phyloP scores from a whole-genome alignment of 2,113 vertebrate species.

The Platichthys stellatus region DNA sequence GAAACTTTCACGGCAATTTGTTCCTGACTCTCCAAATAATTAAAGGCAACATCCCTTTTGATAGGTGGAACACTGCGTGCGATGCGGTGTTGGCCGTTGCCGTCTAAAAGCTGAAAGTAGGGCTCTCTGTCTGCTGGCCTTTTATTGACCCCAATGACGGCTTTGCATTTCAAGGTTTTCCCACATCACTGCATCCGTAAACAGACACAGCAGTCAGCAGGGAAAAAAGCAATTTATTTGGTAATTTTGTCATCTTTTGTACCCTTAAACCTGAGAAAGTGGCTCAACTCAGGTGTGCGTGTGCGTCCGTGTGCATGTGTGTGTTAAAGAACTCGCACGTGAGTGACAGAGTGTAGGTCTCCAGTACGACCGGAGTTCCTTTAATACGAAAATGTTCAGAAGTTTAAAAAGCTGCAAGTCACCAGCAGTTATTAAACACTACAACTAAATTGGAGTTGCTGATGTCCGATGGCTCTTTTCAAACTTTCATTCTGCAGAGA shows the following conservation, averaged over 20 bases:
- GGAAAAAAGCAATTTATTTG: slow-evolving; percentile 27
- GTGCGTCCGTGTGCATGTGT: not conserved
- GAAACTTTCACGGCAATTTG: slow-evolving; percentile 51
- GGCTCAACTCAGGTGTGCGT: not conserved
- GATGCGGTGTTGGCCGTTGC: not conserved
- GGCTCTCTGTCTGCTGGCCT: slow-evolving; percentile 9
- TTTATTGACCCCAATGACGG: slow-evolving; percentile 21
- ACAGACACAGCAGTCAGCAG: slow-evolving; percentile 28
- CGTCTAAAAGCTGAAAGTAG: slow-evolving; percentile 13
- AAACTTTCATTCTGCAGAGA: slow-evolving; percentile 17
- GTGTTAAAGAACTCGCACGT: not conserved
- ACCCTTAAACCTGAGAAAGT: slow-evolving; percentile 30
- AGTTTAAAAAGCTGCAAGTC: not conserved
- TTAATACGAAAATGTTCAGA: slow-evolving; percentile 14
- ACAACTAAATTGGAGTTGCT: slow-evolving; percentile 17
- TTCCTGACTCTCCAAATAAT: slow-evolving; percentile 45
- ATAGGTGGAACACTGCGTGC: slow-evolving; percentile 42
- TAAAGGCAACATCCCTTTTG: slow-evolving; percentile 52
- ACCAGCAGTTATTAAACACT: not conserved
- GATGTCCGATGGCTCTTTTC: slow-evolving; percentile 1
- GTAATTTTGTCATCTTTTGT: slow-evolving; percentile 27
- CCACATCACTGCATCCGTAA: slow-evolving; percentile 32
- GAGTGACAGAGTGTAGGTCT: not conserved
- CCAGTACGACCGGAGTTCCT: not conserved
- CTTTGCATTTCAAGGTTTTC: slow-evolving; percentile 40